These are phyloP conservation scores for Morpho helenor DNA, from an alignment of 2,888 invertebrate genomes.

Conservation along the genomic window DNA sequence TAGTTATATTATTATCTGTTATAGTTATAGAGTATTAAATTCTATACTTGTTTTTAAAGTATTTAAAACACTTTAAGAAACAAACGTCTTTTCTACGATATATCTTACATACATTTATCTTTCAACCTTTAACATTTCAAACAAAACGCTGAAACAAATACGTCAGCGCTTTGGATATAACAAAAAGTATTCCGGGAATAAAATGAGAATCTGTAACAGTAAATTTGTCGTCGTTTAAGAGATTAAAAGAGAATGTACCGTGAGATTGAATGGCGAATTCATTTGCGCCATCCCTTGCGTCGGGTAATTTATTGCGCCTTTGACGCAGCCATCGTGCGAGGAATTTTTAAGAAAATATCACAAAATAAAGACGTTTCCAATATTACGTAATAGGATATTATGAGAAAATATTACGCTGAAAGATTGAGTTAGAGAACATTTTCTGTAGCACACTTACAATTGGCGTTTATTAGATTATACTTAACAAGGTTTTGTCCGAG, in stretches of 20 bases:
- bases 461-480: too few relatives aligned
- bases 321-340: slow-evolving; percentile 47
- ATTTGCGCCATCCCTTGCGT: slow-evolving; percentile 52
- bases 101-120: too few relatives aligned
- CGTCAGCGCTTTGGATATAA: slow-evolving; percentile 43
- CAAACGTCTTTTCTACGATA: slow-evolving; percentile 29
- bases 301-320: slow-evolving; percentile 55
- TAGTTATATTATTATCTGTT: too few relatives aligned
- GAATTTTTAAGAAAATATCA: slow-evolving; percentile 29
- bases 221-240: slow-evolving; percentile 71
- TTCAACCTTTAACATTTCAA: slow-evolving; percentile 8
- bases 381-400: slow-evolving; percentile 12
- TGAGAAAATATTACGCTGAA: neutral
- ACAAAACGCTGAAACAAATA: slow-evolving; percentile 39
- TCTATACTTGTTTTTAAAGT: too few relatives aligned
- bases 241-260: slow-evolving; percentile 73
- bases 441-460: neutral
- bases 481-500: too few relatives aligned
- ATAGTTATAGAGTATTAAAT: too few relatives aligned
- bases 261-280: slow-evolving; percentile 70
- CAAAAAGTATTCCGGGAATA: slow-evolving; percentile 52
- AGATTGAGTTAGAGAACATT: neutral
- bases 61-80: slow-evolving; percentile 30
- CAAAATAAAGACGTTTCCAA: slow-evolving; percentile 19
- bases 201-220: slow-evolving; percentile 65